These are phyloP conservation scores for Leuciscus waleckii DNA, from an alignment of 2,797 vertebrate genomes.

Conservation along the genomic window DNA sequence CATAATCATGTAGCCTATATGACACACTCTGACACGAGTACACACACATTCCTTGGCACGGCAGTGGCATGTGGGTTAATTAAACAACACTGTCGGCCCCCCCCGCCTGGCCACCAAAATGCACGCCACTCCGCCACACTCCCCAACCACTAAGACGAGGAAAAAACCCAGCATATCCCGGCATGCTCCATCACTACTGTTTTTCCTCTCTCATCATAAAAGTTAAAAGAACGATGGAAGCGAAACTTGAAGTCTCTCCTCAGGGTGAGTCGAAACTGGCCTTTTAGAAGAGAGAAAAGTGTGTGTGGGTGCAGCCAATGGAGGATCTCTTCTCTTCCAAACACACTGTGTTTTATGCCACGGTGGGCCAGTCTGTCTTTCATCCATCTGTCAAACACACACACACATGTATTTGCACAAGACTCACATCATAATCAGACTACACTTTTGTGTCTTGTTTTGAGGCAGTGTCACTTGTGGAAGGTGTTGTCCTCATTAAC, in stretches of 20 bases:
- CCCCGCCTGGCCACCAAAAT: constrained; percentile 47
- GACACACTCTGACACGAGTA: constrained; percentile 15
- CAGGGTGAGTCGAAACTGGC: constrained; percentile 38
- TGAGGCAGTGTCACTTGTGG: constrained; percentile 29
- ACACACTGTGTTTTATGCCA: constrained; percentile 33
- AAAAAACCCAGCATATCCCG: constrained; percentile 19
- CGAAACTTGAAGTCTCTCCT: constrained; percentile 34
- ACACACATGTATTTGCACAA: constrained; percentile 35
- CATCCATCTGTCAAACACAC: constrained; percentile 21
- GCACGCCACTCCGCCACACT: constrained; percentile 46
- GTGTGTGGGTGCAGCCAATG: constrained; percentile 41
- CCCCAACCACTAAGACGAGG: constrained; percentile 39
- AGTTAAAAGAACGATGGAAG: constrained; percentile 55
- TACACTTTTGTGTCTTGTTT: constrained; percentile 43
- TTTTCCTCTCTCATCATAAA: constrained; percentile 57
- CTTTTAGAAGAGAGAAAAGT: constrained; percentile 45
- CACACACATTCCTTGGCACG: constrained; percentile 39
- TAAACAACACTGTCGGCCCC: constrained; percentile 34
- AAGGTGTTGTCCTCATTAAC: constrained; percentile 52
- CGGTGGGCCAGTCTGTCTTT: constrained; percentile 29
- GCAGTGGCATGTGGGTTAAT: constrained; percentile 43
- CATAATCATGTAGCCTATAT: not conserved
- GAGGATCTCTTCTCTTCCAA: constrained; percentile 44
- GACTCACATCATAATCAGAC: constrained; percentile 31
- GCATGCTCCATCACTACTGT: constrained; percentile 50